Conservation (phyloP, 2,888 invertebrate genomes). For the Himalopsyche kuldschensis region DNA sequence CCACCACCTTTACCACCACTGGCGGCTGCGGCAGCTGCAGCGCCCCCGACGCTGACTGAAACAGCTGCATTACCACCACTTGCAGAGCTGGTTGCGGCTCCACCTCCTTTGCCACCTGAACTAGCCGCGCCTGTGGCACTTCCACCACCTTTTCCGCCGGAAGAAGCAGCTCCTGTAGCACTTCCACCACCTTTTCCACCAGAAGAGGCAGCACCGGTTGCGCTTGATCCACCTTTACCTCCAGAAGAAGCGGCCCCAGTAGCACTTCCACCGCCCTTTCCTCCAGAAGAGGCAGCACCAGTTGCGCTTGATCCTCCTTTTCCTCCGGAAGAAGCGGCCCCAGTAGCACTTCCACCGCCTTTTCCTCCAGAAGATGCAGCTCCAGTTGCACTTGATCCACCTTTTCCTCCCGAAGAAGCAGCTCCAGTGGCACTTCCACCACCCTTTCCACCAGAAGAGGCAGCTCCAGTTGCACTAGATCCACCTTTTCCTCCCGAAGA, state of each 20-base stretch:
- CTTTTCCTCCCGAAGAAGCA: not conserved
- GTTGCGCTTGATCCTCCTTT: not conserved
- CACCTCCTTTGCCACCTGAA: not conserved
- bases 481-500: not conserved
- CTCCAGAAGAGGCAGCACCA: not conserved
- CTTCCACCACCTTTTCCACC: not conserved
- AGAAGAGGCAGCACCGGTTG: not conserved
- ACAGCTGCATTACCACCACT: not conserved
- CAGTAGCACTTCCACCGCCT: not conserved
- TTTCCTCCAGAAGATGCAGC: not conserved
- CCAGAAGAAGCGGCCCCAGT: not conserved
- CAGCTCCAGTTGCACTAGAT: not conserved
- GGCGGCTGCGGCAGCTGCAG: not conserved
- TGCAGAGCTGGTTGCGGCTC: too few species aligned
- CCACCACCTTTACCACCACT: not conserved
- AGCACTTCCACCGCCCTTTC: not conserved
- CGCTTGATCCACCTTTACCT: not conserved
- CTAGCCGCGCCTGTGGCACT: not conserved
- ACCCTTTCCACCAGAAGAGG: not conserved
- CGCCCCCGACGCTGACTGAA: not conserved
- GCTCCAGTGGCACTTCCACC: not conserved
- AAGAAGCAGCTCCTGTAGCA: not conserved
- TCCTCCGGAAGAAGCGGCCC: not conserved
- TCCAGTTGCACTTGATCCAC: not conserved
- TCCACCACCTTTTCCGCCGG: not conserved